Base-by-base conservation (phyloP, 1,140 invertebrate genomes). In the Stegodyphus dumicola region DNA sequence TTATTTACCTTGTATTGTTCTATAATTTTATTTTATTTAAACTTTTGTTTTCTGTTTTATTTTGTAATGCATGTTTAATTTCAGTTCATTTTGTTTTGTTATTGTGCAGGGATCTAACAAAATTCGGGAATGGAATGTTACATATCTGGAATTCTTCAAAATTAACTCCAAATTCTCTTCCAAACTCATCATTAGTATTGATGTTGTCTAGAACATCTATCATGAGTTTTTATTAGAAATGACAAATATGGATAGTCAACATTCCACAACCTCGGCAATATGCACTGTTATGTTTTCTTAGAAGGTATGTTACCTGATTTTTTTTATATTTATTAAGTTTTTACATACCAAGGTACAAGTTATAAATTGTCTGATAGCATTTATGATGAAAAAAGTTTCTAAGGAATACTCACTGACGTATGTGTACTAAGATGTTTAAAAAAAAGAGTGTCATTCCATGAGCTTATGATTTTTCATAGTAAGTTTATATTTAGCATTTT, bases 61-160 rank as follows among this genome's bases (percentile, higher is more conserved):
- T 33, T 33, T 33, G 33, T 33, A 75, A 83, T 83, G 80, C 71
- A 83, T 83, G 71, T 52, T 83, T 75, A 64, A 83, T 75, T 83
- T 83, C 18, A 75, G 80, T 83, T 80, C n/a, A 67, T 64, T 83
- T 83, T 64, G 9, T 81, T 81, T 81, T 81, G 56, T 81, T 81
- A 69, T 71, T 51, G 48, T 71, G 60, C 71, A 80, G 78, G 78
- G 49, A 18, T 73, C 48, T 81, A 71, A 53, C 56, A 73, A 81
- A 71, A 67, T 51, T 70, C 70, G 18, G 69, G 77, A 54, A 64
- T 77, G 76, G 33, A 66, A 52, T 73, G 56, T 33, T 33, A 33
- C 33, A 56, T 6, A 67, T 75, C 18, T 65, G 80, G 71, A 65
- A 33, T 33, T 33, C 33, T 33, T 33, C 33, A 33, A 33, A 33